Conservation (phyloP, 2,888 invertebrate species). For the Hemicrepidius hirtus region DNA sequence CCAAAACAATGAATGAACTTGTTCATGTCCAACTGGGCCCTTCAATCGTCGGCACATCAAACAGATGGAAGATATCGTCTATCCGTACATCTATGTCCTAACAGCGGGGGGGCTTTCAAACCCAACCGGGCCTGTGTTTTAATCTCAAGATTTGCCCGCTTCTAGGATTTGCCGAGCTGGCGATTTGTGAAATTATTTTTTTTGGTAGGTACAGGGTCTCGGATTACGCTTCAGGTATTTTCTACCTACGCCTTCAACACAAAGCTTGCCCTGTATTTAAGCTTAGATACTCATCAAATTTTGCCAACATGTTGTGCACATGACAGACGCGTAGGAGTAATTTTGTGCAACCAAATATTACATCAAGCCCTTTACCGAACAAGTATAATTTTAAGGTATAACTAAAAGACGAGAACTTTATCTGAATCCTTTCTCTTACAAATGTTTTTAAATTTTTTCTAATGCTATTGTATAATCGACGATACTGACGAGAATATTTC, state of each 20-base stretch:
- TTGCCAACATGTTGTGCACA: constrained; percentile 36
- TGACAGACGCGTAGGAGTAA: constrained; percentile 25
- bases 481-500: no score
- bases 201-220: constrained; percentile 49
- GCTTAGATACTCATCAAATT: constrained; percentile 44
- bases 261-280: constrained; percentile 33
- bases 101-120: constrained; percentile 53
- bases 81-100: constrained; percentile 54
- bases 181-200: constrained; percentile 57
- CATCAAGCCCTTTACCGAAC: not conserved
- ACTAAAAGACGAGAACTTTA: no score
- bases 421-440: no score
- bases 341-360: constrained; percentile 33
- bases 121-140: constrained; percentile 52
- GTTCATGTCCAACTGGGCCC: constrained; percentile 36
- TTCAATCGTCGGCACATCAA: constrained; percentile 56
- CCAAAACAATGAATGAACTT: constrained; percentile 48
- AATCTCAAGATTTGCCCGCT: constrained; percentile 58
- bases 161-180: constrained; percentile 52
- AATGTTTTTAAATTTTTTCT: no score
- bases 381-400: not conserved
- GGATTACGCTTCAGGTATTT: constrained; percentile 56
- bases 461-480: no score
- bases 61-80: constrained; percentile 55
- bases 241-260: constrained; percentile 45